A percentile compares a stretch with the other conserved stretches of the same genome.
phyloP scores from a whole-genome alignment of 1,140 invertebrate species.

The Pseudomyrmex gracilis region DNA sequence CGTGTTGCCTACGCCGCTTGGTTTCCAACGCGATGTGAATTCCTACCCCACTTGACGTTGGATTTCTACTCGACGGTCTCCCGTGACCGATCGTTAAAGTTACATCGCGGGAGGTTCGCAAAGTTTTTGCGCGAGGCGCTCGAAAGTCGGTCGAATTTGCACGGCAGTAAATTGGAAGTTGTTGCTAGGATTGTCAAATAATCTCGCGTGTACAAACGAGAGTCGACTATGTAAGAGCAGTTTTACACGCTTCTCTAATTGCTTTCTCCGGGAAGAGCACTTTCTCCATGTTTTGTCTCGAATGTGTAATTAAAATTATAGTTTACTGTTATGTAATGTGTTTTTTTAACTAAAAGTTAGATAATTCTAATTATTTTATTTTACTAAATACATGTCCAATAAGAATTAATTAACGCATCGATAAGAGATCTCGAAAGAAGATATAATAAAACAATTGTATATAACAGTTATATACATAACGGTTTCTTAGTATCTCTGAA shows the following conservation, averaged over 20 bases:
- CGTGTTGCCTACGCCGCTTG: neutral
- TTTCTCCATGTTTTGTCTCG: conserved; percentile 8
- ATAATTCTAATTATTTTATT: neutral
- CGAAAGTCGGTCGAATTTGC: neutral
- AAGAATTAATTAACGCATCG: neutral
- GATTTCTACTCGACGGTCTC: neutral
- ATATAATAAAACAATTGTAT: too few species aligned
- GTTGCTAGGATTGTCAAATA: neutral
- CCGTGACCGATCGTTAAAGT: conserved; percentile 14
- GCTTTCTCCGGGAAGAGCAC: conserved; percentile 1
- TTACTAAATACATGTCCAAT: neutral
- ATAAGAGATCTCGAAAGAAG: neutral
- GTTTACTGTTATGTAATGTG: neutral
- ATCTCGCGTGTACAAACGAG: neutral
- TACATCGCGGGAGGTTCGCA: conserved; percentile 27
- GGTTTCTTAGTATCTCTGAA: neutral
- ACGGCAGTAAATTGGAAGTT: conserved; percentile 28
- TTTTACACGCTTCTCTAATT: conserved; percentile 25
- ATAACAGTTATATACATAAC: neutral
- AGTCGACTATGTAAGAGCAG: neutral
- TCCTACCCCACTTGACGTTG: conserved; percentile 7
- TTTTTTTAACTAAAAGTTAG: neutral
- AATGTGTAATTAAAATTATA: neutral
- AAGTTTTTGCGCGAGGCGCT: conserved; percentile 17
- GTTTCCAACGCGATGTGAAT: neutral